Evolutionary conservation across 92 coral and sea anemone genomes (phyloP).

Genomic region (Porites rus): DNA sequence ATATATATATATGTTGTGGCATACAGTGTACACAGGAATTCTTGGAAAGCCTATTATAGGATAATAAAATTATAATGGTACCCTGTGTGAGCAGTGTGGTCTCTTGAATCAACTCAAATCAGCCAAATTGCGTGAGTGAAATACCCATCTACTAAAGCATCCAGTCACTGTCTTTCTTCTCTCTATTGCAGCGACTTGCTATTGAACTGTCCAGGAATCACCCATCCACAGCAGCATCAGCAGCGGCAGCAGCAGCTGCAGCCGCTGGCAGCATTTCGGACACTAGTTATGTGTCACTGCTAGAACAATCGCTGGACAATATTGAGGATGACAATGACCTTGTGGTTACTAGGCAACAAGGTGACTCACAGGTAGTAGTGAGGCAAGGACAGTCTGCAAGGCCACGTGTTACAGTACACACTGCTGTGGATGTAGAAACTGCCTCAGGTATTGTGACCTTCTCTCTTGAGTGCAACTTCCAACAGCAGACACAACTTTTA

Average conservation of each 20-base stretch:
- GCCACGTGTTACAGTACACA: constrained; percentile 74
- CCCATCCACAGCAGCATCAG: constrained; percentile 55
- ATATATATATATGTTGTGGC: too few species aligned
- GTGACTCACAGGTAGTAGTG: constrained; percentile 53
- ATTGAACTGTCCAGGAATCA: constrained; percentile 93
- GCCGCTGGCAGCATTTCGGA: constrained; percentile 66
- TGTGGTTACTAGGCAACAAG: constrained; percentile 66
- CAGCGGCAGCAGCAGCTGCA: constrained; percentile 44
- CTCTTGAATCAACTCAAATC: too few species aligned
- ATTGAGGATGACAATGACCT: constrained; percentile 86
- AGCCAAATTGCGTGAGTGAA: neutral
- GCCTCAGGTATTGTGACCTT: constrained; percentile 67
- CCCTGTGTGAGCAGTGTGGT: too few species aligned
- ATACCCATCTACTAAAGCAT: neutral
- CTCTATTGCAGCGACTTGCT: constrained; percentile 86
- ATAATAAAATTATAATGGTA: too few species aligned
- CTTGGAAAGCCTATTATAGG: too few species aligned
- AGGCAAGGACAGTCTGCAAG: constrained; percentile 50
- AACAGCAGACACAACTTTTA: too few species aligned
- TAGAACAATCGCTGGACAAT: constrained; percentile 92
- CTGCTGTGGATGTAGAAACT: constrained; percentile 95
- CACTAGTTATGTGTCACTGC: constrained; percentile 88
- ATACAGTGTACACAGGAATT: too few species aligned
- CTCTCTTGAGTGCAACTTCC: neutral
- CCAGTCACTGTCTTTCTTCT: neutral